A percentile compares a stretch with the other conserved stretches of the same genome.
phyloP scores from a whole-genome alignment of 2,888 invertebrate genomes.

The Nephrotoma flavescens region DNA sequence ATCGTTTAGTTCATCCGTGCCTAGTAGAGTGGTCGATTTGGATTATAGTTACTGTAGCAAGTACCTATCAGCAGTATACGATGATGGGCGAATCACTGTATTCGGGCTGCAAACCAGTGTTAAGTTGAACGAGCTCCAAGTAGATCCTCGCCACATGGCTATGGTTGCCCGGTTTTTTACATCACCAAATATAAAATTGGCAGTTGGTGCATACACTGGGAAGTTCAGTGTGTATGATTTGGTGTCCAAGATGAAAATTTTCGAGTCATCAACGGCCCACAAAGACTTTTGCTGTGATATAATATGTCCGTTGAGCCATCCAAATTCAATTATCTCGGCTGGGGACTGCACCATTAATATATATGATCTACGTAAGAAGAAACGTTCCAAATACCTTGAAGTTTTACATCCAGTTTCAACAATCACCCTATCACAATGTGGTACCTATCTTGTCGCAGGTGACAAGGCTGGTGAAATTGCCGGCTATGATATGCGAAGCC shows the following conservation, averaged over 20 bases:
- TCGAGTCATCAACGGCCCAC: neutral
- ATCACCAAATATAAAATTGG: neutral
- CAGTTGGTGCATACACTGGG: neutral
- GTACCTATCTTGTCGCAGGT: neutral
- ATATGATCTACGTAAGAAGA: neutral
- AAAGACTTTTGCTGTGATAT: neutral
- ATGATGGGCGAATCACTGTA: neutral
- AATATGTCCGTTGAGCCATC: neutral
- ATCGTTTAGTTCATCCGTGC: neutral
- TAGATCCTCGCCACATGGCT: neutral
- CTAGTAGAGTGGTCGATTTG: neutral
- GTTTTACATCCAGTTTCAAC: neutral
- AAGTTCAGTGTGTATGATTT: neutral
- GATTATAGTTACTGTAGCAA: neutral
- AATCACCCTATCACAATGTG: neutral
- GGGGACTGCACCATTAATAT: neutral
- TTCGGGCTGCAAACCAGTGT: neutral
- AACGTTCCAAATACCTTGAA: neutral
- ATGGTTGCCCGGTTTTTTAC: neutral
- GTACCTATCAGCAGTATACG: neutral
- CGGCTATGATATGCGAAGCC: neutral
- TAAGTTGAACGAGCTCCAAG: neutral
- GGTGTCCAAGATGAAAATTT: neutral
- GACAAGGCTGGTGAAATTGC: neutral
- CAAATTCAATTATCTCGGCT: neutral